phyloP scores from a whole-genome alignment of 2,888 invertebrate genomes.

The Pristionchus arcanus region DNA sequence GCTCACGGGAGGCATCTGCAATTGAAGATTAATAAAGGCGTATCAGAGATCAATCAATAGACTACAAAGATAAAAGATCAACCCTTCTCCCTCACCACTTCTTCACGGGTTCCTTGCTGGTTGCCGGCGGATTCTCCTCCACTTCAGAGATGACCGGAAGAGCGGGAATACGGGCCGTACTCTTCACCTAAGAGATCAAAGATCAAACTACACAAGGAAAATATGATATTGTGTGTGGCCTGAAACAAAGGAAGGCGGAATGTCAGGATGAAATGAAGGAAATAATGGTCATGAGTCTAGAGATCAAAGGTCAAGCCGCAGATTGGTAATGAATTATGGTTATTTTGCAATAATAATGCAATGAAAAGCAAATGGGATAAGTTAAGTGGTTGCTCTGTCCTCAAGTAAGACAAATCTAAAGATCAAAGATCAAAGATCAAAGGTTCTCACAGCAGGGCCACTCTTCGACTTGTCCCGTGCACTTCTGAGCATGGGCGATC shows the following conservation, averaged over 20 bases:
- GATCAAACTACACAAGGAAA: not conserved
- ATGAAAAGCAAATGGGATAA: too few species aligned
- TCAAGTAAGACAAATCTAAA: not conserved
- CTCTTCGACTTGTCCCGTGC: conserved; percentile 8
- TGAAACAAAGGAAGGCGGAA: too few species aligned
- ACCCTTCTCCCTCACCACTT: conserved; percentile 6
- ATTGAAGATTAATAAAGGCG: not conserved
- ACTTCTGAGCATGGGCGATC: not conserved
- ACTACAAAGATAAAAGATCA: conserved; percentile 33
- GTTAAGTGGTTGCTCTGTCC: too few species aligned
- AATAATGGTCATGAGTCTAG: not conserved
- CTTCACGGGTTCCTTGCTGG: conserved; percentile 29
- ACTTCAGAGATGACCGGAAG: conserved; percentile 20
- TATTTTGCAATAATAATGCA: too few species aligned
- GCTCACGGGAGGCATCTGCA: not conserved
- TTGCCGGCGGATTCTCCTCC: conserved; percentile 13
- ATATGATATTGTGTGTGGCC: too few species aligned
- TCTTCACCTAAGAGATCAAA: not conserved
- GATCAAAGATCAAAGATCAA: not conserved
- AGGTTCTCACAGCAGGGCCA: not conserved
- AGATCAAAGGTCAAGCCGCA: too few species aligned
- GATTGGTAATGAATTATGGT: too few species aligned
- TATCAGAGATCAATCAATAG: too few species aligned
- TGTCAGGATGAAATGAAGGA: too few species aligned
- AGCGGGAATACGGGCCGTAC: not conserved